phyloP scores from a whole-genome alignment of 2,888 invertebrate species.

The Cheilosia vulpina region DNA sequence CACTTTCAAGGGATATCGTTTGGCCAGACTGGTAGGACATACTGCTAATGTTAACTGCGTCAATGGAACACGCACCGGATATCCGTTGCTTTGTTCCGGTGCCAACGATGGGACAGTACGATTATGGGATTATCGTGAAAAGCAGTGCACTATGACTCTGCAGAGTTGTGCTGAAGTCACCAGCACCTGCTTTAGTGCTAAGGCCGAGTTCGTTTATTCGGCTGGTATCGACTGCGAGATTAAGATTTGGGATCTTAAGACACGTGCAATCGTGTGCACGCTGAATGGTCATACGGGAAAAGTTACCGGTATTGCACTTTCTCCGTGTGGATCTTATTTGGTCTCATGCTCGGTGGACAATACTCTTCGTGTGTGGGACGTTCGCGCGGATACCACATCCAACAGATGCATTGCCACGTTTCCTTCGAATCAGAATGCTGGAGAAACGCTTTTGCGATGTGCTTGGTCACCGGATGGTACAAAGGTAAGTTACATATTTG shows the following conservation, averaged over 20 bases:
- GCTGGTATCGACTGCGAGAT: conserved; percentile 98
- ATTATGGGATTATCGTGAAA: conserved; percentile 95
- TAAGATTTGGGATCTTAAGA: conserved; percentile 98
- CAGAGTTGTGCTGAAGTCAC: conserved; percentile 91
- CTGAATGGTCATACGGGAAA: conserved; percentile 98
- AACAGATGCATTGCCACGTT: conserved; percentile 97
- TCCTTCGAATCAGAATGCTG: conserved; percentile 97
- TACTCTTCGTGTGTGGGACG: conserved; percentile 97
- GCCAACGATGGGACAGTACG: conserved; percentile 96
- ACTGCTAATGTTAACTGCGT: conserved; percentile 89
- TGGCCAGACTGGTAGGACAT: conserved; percentile 95
- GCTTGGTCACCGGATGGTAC: conserved; percentile 97
- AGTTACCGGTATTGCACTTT: conserved; percentile 91
- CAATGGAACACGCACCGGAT: conserved; percentile 90
- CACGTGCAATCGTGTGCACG: conserved; percentile 91
- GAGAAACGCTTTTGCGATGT: conserved; percentile 96
- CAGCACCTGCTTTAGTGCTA: conserved; percentile 96
- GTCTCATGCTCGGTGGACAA: conserved; percentile 98
- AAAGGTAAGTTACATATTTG: conserved; percentile 85
- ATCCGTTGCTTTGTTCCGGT: conserved; percentile 95
- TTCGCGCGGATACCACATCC: conserved; percentile 95
- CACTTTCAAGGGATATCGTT: conserved; percentile 92
- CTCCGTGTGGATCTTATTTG: conserved; percentile 90
- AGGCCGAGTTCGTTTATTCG: conserved; percentile 95
- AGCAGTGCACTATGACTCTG: conserved; percentile 89